Evolutionary conservation across 2,113 vertebrate species (phyloP), one percentile per base, ranked within the genome.

Genomic region (Burhinus bistriatus): DNA sequence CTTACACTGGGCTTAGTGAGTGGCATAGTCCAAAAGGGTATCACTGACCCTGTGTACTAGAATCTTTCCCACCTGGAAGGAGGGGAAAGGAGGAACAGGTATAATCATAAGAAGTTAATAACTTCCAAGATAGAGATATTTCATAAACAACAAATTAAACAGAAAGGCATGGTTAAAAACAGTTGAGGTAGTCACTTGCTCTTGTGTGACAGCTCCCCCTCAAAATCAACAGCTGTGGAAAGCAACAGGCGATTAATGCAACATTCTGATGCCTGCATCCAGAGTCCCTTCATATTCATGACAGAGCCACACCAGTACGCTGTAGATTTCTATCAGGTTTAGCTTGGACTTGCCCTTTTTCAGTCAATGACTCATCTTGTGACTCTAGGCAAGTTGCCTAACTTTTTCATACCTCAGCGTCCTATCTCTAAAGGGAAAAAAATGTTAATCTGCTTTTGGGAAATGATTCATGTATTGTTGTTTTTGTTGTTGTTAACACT

Each of bases 401-500:
- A 87, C 71, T 87, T 87, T 91, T 91, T 84, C 70, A 78, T 92
- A 88, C 89, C 83, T 93, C 86, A 9, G 42, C 52, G 49, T 93
- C 83, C 85, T 89, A 4, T 87, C 71, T 86, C 68, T 76, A 64
- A 80, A 93, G 44, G 76, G 71, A 49, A 77, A 66, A 88, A 90
- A 86, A 78, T 8, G 19, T 86, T 87, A 66, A 62, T 87, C 76
- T 4, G 27, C 47, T 72, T 87, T 94, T 93, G 72, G 86, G 86
- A 96, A 90, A 36, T 73, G 26, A 73, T 52, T 94, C 2, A 3
- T 51, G 42, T 90, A 21, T 59, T 89, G n/a, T 87, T 95, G 76
- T 23, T 94, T 90, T 90, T 92, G 69, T 90, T 95, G 86, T 92
- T 16, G 8, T 95, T 96, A 92, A 79, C 72, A 34, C 77, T 78